A percentile compares a stretch with the other conserved stretches of the same genome.
phyloP scores from a whole-genome alignment of 2,113 vertebrate species.

The Istiophorus platypterus region DNA sequence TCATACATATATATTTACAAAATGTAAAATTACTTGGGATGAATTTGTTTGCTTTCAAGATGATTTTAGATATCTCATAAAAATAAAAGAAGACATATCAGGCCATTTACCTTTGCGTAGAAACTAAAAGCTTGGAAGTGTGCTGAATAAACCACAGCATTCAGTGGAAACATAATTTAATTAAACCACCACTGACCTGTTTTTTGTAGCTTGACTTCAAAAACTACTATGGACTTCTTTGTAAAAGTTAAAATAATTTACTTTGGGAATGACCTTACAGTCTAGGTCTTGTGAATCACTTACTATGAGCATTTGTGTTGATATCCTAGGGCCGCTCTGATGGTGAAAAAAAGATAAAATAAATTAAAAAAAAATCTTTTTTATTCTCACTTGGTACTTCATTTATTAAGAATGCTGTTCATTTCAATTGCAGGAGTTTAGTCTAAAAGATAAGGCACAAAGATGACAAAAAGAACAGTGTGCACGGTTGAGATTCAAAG shows the following conservation, averaged over 20 bases:
- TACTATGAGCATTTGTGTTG: background rate
- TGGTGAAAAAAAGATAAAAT: background rate
- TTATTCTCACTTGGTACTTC: background rate
- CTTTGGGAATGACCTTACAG: background rate
- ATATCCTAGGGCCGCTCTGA: background rate
- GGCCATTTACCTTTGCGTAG: background rate
- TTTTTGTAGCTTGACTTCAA: background rate
- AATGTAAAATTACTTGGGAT: background rate
- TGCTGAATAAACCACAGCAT: background rate
- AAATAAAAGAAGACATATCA: background rate
- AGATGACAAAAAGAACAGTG: background rate
- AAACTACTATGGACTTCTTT: background rate
- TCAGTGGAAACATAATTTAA: background rate
- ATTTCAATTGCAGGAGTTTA: background rate
- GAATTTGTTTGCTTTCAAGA: background rate
- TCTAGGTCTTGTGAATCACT: background rate
- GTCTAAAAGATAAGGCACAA: background rate
- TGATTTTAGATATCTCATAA: background rate
- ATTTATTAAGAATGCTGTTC: slow-evolving; percentile 11
- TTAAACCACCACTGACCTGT: background rate
- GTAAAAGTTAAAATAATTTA: background rate
- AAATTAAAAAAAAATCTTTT: background rate
- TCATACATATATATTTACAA: background rate
- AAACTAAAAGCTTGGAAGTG: background rate
- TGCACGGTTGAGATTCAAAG: background rate